A percentile compares a stretch with the other conserved stretches of the same genome.
phyloP scores from a whole-genome alignment of 37 sponge, comb jelly and placozoan species.

The Ephydatia muelleri region DNA sequence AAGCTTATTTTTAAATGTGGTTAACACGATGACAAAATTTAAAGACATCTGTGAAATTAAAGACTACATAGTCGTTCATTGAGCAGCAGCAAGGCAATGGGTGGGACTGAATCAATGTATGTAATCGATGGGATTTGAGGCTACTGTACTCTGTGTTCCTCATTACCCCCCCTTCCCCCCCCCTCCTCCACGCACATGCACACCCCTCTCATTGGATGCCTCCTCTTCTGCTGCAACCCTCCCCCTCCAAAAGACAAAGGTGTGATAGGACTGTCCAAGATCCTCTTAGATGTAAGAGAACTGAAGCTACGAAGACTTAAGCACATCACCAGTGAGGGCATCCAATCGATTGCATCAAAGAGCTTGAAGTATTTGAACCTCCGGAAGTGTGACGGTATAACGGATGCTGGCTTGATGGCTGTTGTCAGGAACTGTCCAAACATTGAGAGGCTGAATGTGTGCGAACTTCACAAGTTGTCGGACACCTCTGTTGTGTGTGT shows the following conservation, averaged over 20 bases:
- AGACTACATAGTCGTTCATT: too few relatives aligned
- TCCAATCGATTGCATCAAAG: conserved; percentile 31
- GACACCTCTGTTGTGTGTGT: conserved; percentile 23
- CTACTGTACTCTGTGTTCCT: too few relatives aligned
- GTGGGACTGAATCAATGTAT: too few relatives aligned
- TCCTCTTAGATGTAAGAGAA: conserved; percentile 41
- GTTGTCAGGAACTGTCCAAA: conserved; percentile 69
- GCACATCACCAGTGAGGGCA: conserved; percentile 38
- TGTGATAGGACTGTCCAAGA: conserved; percentile 32
- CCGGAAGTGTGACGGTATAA: conserved; percentile 25
- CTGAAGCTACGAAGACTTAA: conserved; percentile 48
- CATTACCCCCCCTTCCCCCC: too few relatives aligned
- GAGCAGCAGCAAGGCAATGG: too few relatives aligned
- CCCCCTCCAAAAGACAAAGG: conserved; percentile 66
- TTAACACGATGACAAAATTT: too few relatives aligned
- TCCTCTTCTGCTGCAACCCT: too few relatives aligned
- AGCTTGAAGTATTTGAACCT: conserved; percentile 42
- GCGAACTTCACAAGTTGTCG: conserved; percentile 55
- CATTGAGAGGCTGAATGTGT: conserved; percentile 51
- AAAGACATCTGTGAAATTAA: too few relatives aligned
- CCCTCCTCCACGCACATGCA: too few relatives aligned
- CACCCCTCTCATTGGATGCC: too few relatives aligned
- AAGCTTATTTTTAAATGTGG: too few relatives aligned
- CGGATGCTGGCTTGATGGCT: conserved; percentile 50
- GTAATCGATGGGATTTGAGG: too few relatives aligned